Evolutionary conservation across 1,140 invertebrate species (phyloP), one percentile per base, ranked within the genome.

Genomic region (Drosophila hydei): DNA sequence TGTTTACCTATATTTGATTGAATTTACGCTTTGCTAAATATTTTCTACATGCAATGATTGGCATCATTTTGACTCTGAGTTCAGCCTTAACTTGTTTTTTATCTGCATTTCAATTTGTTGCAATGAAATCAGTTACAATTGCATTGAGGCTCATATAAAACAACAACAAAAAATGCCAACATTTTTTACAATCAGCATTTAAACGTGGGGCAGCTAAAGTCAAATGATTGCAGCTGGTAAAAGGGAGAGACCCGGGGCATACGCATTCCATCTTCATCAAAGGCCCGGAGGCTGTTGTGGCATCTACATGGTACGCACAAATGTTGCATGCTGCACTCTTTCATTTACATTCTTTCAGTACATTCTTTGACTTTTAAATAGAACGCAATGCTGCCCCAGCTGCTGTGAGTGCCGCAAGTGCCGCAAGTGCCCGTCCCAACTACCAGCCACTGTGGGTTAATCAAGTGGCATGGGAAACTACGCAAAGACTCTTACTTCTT

Each of bases 391-490:
- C 36, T 52, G 64, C 42, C 59, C 54, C 40, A 56, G 30, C 60
- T 56, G 64, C 45, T 11, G 30, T 3, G 12, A 30, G 27, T 55
- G 64, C 45, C 25, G 38, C 65, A 71, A 58, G 51, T 56, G 51
- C 47, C 23, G 12, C 50, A 52, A 52, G 50, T 56, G 54, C 54
- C 14, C 6, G 30, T 23, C 38, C 54, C 54, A 42, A 43, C 21
- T 56, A 27, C 40, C 30, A 33, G 30, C 18, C 38, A 9, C 55
- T 16, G 48, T 65, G 60, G 70, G 73, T 73, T 79, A 65, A 81
- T 88, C 83, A 88, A 88, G 87, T 88, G 83, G 84, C 83, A 73
- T 88, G 83, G 84, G 83, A 88, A 87, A 75, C 40, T 48, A 23
- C 59, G 47, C 14, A 11, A 69, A 51, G 67, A 47, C 36, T 45